Evolutionary conservation across 2,113 vertebrate genomes (phyloP), one percentile per base, ranked within the genome.

Genomic region (Psettodes erumei): DNA sequence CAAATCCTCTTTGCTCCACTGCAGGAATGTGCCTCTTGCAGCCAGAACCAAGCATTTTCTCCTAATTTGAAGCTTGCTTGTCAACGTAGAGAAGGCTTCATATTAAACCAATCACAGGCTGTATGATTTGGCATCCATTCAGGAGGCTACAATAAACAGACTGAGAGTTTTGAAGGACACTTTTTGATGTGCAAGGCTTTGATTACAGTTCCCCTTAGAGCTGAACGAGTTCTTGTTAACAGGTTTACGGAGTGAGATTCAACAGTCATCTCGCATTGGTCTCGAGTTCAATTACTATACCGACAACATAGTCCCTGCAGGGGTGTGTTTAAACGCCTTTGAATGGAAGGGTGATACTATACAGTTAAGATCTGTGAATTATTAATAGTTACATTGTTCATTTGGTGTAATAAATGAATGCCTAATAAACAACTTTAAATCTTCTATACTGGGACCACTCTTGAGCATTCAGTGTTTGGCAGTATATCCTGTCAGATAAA

Each of bases 51-150:
- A 88, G 83, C 59, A 61, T 87, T 80, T 79, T 50, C 79, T 86
- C 25, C 73, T 89, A 88, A 92, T 91, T 92, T 91, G 78, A 92
- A 86, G 74, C 45, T 55, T 50, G 54, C 48, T 73, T 11, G 42
- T 91, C 68, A 66, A 64, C 79, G 69, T 7, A 50, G 32, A 69
- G 59, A 50, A 75, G 75, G 73, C 74, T 89, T 78, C 83, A 80
- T 79, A 90, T 88, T 89, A 86, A 87, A 87, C 62, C 73, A 79
- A 84, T 87, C 84, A 83, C 32, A 66, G 47, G 59, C 68, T 82
- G 81, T 75, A 73, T 88, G 88, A 92, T 83, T 86, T 90, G 85
- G 86, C 79, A 43, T 84, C 65, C 55, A 38, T 66, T 83, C 77
- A 77, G 77, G 51, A 63, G 71, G 50, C 64, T 82, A 50, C 76